Evolutionary conservation across 1,140 invertebrate genomes (phyloP).

Genomic region (Plectrocnemia conspersa): DNA sequence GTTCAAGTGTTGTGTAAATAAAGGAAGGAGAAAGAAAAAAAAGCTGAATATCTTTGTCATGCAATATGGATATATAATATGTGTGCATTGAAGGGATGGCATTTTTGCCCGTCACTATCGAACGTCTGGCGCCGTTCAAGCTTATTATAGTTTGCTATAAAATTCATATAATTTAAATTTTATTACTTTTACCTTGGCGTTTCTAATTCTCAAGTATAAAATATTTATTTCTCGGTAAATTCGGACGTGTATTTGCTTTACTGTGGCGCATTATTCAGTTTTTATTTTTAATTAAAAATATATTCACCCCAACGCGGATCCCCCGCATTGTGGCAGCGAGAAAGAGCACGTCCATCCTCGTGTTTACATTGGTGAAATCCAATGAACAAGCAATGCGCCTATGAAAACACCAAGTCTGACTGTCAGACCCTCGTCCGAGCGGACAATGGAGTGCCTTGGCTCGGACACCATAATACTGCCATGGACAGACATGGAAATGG

Average conservation of each 20-base stretch:
- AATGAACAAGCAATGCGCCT: slow-evolving; percentile 23
- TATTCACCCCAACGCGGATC: no score
- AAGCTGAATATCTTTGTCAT: slow-evolving; percentile 25
- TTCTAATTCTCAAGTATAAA: no score
- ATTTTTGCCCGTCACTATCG: slow-evolving; percentile 16
- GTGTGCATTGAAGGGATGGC: slow-evolving; percentile 12
- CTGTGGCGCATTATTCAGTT: no score
- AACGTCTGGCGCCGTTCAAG: slow-evolving; percentile 27
- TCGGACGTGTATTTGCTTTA: no score
- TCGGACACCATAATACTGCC: neutral
- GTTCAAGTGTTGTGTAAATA: slow-evolving; percentile 32
- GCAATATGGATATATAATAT: slow-evolving; percentile 2
- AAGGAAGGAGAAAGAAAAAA: slow-evolving; percentile 25
- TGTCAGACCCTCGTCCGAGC: slow-evolving; percentile 26
- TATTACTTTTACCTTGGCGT: no score
- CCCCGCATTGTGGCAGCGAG: slow-evolving; percentile 9
- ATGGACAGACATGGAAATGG: neutral
- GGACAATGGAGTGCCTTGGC: slow-evolving; percentile 24
- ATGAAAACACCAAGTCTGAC: slow-evolving; percentile 25
- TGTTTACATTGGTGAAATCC: slow-evolving; percentile 30
- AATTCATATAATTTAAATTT: no score
- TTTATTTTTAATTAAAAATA: no score
- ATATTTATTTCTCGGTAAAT: no score
- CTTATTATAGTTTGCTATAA: no score
- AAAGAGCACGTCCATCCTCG: slow-evolving; percentile 14